phyloP scores from a whole-genome alignment of 2,113 vertebrate genomes.

The Ophiodon elongatus region DNA sequence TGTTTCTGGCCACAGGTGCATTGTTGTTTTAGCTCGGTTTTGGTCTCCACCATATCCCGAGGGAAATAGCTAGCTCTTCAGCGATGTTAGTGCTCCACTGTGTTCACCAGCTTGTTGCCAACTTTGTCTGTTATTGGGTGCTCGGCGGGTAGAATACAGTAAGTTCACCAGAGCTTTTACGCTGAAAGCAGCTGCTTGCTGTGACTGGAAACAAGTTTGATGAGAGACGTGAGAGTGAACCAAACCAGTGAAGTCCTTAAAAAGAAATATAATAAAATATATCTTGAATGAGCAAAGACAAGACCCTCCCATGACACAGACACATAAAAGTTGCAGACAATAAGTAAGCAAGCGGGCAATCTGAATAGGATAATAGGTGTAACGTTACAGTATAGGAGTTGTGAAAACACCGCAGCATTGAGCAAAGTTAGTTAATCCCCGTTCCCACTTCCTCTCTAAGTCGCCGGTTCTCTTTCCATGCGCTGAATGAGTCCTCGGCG shows the following conservation, averaged over 20 bases:
- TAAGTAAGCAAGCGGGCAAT: background rate
- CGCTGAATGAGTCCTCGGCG: conserved; percentile 22
- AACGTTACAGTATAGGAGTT: background rate
- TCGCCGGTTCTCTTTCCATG: conserved; percentile 8
- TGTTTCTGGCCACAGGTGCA: background rate
- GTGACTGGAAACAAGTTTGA: background rate
- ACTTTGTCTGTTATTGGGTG: too few relatives aligned
- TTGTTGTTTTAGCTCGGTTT: background rate
- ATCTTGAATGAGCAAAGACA: background rate
- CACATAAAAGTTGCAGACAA: background rate
- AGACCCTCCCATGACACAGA: background rate
- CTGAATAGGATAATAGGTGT: background rate
- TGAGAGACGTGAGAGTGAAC: background rate
- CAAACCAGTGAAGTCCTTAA: background rate
- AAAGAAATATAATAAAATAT: background rate
- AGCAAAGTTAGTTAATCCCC: background rate
- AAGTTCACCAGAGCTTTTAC: background rate
- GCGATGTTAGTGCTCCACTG: background rate
- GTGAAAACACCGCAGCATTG: background rate
- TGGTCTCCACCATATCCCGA: background rate
- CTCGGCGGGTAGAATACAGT: background rate
- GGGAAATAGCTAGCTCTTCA: background rate
- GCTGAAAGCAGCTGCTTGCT: background rate
- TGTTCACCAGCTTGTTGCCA: too few relatives aligned
- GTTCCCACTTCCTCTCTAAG: conserved; percentile 14